Percentiles rank a stretch among this genome's conserved stretches.
These are phyloP conservation scores for Pseudomyrmex cubaensis DNA, from an alignment of 1,140 invertebrate genomes.

Conservation along the genomic window DNA sequence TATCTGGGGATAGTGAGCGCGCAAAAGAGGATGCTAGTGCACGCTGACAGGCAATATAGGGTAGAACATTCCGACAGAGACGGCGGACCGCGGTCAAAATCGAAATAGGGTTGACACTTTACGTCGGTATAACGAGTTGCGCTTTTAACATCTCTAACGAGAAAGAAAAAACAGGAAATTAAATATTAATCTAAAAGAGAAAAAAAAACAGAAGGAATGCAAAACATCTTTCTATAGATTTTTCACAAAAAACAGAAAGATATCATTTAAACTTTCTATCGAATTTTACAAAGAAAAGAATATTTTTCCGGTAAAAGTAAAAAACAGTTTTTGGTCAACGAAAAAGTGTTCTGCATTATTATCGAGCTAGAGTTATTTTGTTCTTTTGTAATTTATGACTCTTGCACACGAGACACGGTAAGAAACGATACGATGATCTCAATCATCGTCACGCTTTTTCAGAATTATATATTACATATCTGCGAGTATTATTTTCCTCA, in stretches of 20 bases:
- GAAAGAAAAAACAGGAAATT: background rate
- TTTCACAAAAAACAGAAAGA: background rate
- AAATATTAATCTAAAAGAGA: background rate
- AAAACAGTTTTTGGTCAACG: too few relatives aligned
- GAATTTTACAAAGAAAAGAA: background rate
- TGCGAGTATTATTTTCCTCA: too few relatives aligned
- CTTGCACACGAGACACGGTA: too few relatives aligned
- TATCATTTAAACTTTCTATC: background rate
- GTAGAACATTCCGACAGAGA: slow-evolving; percentile 5
- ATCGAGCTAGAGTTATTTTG: too few relatives aligned
- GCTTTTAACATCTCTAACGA: slow-evolving; percentile 3
- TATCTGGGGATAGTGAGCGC: slow-evolving; percentile 56
- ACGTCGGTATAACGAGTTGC: slow-evolving; percentile 6
- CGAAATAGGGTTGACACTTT: slow-evolving; percentile 35
- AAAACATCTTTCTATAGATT: too few relatives aligned
- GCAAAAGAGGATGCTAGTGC: slow-evolving; percentile 61
- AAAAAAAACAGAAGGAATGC: too few relatives aligned
- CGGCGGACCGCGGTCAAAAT: background rate
- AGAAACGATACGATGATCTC: too few relatives aligned
- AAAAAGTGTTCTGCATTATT: too few relatives aligned
- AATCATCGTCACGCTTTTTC: too few relatives aligned
- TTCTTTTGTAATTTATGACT: too few relatives aligned
- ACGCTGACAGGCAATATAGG: slow-evolving; percentile 4
- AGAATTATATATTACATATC: too few relatives aligned
- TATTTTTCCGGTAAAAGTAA: too few relatives aligned